Evolutionary conservation across 2,888 invertebrate species (phyloP), one percentile per base, ranked within the genome.

Genomic region (Gymnoscelis rufifasciata): DNA sequence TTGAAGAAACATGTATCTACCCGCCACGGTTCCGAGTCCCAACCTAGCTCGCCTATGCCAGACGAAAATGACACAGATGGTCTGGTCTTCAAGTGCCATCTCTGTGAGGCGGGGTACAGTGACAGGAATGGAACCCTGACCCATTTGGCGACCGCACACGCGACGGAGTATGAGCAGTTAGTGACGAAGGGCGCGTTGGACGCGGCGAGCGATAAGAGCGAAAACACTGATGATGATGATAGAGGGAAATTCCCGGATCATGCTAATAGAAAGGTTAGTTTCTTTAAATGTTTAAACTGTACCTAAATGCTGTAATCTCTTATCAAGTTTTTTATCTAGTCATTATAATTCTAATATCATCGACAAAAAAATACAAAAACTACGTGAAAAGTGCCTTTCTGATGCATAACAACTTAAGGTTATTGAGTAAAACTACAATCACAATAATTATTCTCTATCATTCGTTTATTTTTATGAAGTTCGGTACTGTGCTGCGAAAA

Each of bases 41-140:
- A 69, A 28, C 83, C 88, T 51, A 75, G 86, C 57, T 88, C 87
- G 29, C 78, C 86, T 15, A 75, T 56, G 52, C 73, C 64, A 56
- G 83, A 83, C 8, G 57, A 66, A 15, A 83, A 81, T 11, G 78
- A 82, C 42, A 65, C 51, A 14, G 79, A 91, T 24, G 94, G 94
- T 56, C 78, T 95, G 42, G 95, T 95, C 4, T 97, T 94, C 84
- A 97, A 97, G 78, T 98, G 98, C 69, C 97, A 97, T 79, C 88
- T 98, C 0, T 98, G 98, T 74, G 97, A 97, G 64, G 93, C 92
- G 6, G 95, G 96, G 0, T 97, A 94, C 66, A 90, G 91, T 0
- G 94, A 94, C 31, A 89, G 97, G 1, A 90, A 92, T 49, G 94
- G 93, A 11, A 95, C 96, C 13, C 81, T 97, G 50, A 93, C 93